These are phyloP conservation scores for Acanthosepion lycidas DNA, from an alignment of 2,888 invertebrate genomes.

Conservation along the genomic window DNA sequence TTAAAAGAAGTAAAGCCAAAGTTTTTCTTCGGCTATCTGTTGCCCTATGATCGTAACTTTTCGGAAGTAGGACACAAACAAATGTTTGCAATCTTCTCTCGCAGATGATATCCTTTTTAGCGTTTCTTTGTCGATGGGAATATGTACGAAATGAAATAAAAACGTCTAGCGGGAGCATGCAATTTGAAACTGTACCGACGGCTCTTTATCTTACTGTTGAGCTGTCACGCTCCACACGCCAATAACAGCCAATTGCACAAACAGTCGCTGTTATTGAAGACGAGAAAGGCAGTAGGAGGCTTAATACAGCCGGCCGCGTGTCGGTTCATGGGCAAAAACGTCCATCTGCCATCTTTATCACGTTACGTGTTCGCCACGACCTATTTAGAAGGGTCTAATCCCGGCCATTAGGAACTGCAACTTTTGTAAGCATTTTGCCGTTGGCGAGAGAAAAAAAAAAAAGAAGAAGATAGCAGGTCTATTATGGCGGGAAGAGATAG, in stretches of 20 bases:
- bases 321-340: background rate
- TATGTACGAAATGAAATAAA: background rate
- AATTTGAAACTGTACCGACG: background rate
- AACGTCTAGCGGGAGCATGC: background rate
- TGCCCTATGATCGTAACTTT: too few species aligned
- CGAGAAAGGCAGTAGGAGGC: background rate
- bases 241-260: background rate
- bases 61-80: too few species aligned
- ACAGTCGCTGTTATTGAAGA: background rate
- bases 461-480: background rate
- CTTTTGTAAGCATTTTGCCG: background rate
- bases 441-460: background rate
- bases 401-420: background rate
- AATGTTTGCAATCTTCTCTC: too few species aligned
- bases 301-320: slow-evolving; percentile 7
- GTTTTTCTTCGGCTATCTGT: too few species aligned
- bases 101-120: too few species aligned
- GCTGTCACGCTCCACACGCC: background rate
- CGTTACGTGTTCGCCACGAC: background rate
- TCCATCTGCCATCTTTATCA: slow-evolving; percentile 18
- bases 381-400: background rate
- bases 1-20: too few species aligned
- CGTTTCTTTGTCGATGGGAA: too few species aligned
- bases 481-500: too few species aligned
- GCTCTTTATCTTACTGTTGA: background rate